Evolutionary conservation across 2,888 invertebrate species (phyloP), one percentile per base, ranked within the genome.

Genomic region (Catocala nupta): DNA sequence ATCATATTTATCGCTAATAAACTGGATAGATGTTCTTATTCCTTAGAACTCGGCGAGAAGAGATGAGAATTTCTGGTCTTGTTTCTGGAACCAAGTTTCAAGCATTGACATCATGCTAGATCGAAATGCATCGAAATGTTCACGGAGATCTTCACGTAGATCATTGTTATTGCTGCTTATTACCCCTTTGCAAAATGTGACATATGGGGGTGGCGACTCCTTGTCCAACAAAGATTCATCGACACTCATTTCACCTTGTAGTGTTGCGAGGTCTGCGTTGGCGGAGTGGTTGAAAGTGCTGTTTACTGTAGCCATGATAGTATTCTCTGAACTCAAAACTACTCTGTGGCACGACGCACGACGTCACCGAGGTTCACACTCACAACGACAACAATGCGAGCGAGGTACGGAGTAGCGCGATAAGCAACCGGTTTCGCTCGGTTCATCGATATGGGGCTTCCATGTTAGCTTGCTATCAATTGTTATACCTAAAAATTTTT

Each of bases 51-150:
- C 55, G 13, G 33, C 10, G 9, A 55, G 34, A 34, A 55, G 47
- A 1, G 10, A 5, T n/a, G 47, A 47, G 13, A 55, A 55, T 43
- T 55, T 55, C 12, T 55, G n/a, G 34, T 47, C 47, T 34, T 55
- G 55, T 11, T 47, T 47, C 4, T 5, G 5, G 4, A 55, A 47
- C 12, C 47, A 45, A 5, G 9, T 49, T 1, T 49, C 33, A 33
- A 49, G 49, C 33, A 49, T 11, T 7, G 49, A 25, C 33, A n/a
- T 25, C 0, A 49, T 49, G 5, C 9, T n/a, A 8, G 25, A 8
- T 11, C 13, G 33, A 9, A 49, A 49, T 5, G 5, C n/a, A 0
- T 5, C 9, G 33, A 49, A 33, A 1, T 49, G 13, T 10, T 49
- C n/a, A 8, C 34, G 6, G 33, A 49, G 25, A 8, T 49, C 49